phyloP scores from a whole-genome alignment of 2,113 vertebrate species.

The Rousettus leschenaultii region DNA sequence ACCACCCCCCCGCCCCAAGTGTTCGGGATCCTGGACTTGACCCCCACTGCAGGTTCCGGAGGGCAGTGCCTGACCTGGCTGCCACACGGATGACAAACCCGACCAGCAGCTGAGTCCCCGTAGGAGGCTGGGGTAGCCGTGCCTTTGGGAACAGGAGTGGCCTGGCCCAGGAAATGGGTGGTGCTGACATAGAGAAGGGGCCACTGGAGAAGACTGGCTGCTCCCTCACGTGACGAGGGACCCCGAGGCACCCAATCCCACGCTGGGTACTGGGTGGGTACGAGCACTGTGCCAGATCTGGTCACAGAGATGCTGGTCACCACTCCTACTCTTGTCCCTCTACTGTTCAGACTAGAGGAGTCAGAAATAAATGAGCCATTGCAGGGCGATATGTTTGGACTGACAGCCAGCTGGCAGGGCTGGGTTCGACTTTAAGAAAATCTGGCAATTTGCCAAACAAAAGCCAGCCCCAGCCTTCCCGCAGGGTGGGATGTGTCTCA shows the following conservation, averaged over 20 bases:
- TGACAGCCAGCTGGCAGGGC: background rate
- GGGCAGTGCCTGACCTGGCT: background rate
- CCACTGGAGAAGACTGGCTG: background rate
- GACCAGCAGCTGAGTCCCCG: background rate
- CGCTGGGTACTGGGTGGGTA: background rate
- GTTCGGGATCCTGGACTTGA: background rate
- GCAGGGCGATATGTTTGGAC: background rate
- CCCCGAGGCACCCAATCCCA: background rate
- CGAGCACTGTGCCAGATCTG: background rate
- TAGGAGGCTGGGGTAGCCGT: background rate
- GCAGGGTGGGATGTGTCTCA: background rate
- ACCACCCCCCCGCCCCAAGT: rapidly evolving
- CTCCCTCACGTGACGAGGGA: background rate
- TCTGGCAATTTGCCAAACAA: background rate
- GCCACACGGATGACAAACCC: rapidly evolving
- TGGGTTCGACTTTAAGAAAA: background rate
- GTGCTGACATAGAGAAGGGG: background rate
- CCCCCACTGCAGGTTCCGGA: background rate
- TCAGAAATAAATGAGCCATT: background rate
- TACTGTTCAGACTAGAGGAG: rapidly evolving
- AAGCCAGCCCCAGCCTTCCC: background rate
- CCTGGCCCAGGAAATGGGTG: background rate
- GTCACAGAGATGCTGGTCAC: background rate
- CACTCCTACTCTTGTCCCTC: background rate
- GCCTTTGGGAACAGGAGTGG: background rate